A percentile compares a stretch with the other conserved stretches of the same genome.
Evolutionary conservation across 2,113 vertebrate genomes (phyloP).

Genomic region (Sylvietta virens): DNA sequence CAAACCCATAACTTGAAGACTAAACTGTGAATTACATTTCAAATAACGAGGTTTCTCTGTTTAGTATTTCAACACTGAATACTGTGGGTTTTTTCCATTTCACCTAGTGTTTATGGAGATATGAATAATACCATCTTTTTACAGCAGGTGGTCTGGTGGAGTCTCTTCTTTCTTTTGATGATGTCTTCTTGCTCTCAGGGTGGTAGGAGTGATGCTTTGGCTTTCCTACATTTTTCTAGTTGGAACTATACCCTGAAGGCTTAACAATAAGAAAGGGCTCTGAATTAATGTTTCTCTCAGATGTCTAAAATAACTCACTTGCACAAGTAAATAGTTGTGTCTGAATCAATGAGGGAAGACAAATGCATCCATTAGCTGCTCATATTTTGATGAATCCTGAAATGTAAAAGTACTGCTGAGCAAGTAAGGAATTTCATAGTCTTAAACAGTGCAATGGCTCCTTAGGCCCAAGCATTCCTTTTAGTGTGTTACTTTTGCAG

Average conservation of each 20-base stretch:
- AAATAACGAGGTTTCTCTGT: neutral
- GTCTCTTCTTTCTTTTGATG: neutral
- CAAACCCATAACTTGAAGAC: neutral
- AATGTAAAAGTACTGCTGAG: neutral
- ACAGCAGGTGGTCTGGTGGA: neutral
- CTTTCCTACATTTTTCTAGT: neutral
- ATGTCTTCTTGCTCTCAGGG: neutral
- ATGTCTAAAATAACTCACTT: neutral
- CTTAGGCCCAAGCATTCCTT: neutral
- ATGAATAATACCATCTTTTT: neutral
- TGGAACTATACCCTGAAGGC: neutral
- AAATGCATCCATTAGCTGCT: neutral
- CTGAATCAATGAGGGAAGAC: neutral
- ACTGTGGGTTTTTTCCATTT: neutral
- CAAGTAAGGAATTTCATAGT: neutral
- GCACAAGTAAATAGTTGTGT: neutral
- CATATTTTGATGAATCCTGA: neutral
- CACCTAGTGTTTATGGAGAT: neutral
- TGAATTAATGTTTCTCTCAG: neutral
- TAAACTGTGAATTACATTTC: neutral
- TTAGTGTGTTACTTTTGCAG: neutral
- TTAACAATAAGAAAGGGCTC: neutral
- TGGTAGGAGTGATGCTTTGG: neutral
- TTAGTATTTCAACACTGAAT: neutral
- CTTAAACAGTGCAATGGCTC: neutral